Conservation (phyloP, 2,113 vertebrate species). For the Columba livia region DNA sequence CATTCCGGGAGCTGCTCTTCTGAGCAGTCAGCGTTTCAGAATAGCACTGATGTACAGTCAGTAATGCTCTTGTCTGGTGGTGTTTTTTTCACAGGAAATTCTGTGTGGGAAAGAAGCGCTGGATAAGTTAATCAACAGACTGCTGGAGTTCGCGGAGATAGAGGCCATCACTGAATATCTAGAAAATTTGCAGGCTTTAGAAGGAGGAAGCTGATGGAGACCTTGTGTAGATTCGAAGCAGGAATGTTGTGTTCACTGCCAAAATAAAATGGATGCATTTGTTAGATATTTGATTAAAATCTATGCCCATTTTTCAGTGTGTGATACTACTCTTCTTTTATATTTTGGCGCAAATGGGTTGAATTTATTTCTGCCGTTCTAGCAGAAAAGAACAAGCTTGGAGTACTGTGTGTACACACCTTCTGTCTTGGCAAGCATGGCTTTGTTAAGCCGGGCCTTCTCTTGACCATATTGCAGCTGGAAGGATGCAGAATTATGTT, state of each 20-base stretch:
- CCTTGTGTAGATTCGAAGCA: not conserved
- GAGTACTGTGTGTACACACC: not conserved
- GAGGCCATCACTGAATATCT: conserved; percentile 81
- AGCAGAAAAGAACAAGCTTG: not conserved
- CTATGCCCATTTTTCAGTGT: not conserved
- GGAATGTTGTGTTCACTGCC: not conserved
- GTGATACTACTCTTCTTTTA: not conserved
- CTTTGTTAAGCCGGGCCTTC: not conserved
- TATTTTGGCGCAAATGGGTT: not conserved
- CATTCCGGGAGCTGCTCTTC: too few relatives aligned
- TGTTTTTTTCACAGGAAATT: conserved; percentile 79
- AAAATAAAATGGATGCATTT: not conserved
- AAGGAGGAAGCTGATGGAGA: conserved; percentile 43
- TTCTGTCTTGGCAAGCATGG: not conserved
- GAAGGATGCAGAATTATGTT: not conserved
- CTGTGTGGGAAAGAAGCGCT: conserved; percentile 84
- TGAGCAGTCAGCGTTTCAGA: not conserved
- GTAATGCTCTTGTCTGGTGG: not conserved
- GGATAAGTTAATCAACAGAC: conserved; percentile 80
- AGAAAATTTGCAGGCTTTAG: conserved; percentile 66
- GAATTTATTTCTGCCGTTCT: not conserved
- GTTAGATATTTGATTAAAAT: not conserved
- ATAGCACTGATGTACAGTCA: not conserved
- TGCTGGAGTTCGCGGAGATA: conserved; percentile 78
- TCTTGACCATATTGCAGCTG: not conserved